phyloP scores from a whole-genome alignment of 2,113 vertebrate genomes.

The Strigops habroptila region DNA sequence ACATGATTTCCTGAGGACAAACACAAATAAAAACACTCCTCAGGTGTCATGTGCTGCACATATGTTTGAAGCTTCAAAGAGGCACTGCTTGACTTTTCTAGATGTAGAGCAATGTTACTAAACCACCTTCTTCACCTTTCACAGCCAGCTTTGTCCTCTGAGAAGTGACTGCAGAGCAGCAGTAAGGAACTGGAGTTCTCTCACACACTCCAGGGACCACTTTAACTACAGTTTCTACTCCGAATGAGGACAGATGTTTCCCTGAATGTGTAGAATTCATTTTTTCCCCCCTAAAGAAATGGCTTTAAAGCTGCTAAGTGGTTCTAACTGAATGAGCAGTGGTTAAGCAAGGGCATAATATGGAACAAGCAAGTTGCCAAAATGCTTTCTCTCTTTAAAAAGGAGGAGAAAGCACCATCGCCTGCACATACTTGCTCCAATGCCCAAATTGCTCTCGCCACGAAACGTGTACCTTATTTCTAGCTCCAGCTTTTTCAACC shows the following conservation, averaged over 20 bases:
- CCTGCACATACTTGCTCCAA: slow-evolving; percentile 18
- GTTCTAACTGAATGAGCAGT: not conserved
- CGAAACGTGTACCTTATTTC: not conserved
- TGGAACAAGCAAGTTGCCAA: not conserved
- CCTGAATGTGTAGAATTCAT: not conserved
- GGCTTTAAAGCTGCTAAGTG: not conserved
- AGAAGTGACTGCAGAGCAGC: not conserved
- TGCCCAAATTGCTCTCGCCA: not conserved
- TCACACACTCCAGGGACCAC: not conserved
- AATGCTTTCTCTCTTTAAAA: not conserved
- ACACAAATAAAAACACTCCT: not conserved
- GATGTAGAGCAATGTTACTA: not conserved
- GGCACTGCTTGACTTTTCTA: not conserved
- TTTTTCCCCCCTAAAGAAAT: not conserved
- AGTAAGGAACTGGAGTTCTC: not conserved
- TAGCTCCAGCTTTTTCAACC: not conserved
- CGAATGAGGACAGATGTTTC: slow-evolving; percentile 23
- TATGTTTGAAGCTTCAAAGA: not conserved
- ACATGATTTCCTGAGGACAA: not conserved
- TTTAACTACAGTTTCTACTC: not conserved
- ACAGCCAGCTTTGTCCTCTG: not conserved
- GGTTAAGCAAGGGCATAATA: not conserved
- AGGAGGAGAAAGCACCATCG: not conserved
- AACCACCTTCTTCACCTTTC: not conserved
- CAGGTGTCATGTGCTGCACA: not conserved